Evolutionary conservation across 2,797 vertebrate species (phyloP).

Genomic region (Gila robusta): DNA sequence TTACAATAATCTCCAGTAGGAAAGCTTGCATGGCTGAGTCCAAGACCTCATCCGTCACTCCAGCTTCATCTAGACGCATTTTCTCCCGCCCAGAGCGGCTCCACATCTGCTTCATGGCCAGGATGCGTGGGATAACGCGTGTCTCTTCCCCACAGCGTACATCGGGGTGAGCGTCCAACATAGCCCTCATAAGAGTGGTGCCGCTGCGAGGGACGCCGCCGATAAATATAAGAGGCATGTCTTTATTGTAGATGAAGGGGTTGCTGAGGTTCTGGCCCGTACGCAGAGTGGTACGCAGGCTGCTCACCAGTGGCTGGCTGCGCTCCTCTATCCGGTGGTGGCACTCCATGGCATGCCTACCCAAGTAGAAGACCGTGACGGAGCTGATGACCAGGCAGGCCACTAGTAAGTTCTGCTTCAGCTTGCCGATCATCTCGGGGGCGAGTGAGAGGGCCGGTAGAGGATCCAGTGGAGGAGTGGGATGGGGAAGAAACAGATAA

Average conservation of each 20-base stretch:
- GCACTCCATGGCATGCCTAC: conserved; percentile 96
- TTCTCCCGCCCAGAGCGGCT: conserved; percentile 95
- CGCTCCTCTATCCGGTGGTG: conserved; percentile 93
- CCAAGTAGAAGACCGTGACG: conserved; percentile 93
- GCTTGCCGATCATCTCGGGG: conserved; percentile 89
- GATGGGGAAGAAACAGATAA: conserved; percentile 30
- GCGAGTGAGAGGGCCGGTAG: conserved; percentile 52
- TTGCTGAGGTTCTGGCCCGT: conserved; percentile 76
- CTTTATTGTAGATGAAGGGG: conserved; percentile 90
- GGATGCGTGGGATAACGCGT: conserved; percentile 91
- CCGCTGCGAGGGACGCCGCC: conserved; percentile 96
- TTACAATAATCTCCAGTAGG: conserved; percentile 94
- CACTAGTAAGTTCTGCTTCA: conserved; percentile 95
- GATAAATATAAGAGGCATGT: conserved; percentile 97
- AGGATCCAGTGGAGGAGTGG: conserved; percentile 47
- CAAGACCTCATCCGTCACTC: conserved; percentile 94
- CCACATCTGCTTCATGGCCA: conserved; percentile 99
- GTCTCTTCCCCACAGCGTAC: conserved; percentile 96
- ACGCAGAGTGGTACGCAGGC: conserved; percentile 75
- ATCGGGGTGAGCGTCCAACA: conserved; percentile 96
- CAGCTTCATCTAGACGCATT: conserved; percentile 94
- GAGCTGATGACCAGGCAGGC: conserved; percentile 95
- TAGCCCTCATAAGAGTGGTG: conserved; percentile 96
- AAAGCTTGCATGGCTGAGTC: conserved; percentile 98
- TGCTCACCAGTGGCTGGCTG: conserved; percentile 74